Base-by-base conservation (phyloP, 2,113 vertebrate genomes). In the Manacus vitellinus region DNA sequence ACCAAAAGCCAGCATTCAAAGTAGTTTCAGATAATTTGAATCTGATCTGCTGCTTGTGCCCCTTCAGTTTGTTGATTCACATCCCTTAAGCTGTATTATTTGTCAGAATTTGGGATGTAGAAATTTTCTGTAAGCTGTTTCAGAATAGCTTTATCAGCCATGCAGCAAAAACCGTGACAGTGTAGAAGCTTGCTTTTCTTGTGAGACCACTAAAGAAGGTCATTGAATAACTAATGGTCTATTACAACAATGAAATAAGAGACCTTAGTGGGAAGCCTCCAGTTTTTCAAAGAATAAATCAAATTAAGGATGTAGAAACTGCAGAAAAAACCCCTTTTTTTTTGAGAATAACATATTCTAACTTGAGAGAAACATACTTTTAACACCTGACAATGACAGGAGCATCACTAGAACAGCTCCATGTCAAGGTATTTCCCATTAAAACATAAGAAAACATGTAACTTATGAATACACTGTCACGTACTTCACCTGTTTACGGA, bases 221-320 rank as follows among this genome's bases (percentile, higher is more conserved):
- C 27, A 31, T 94, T 94, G 85, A 97, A 83, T 96, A 97, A 94
- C 91, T 96, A 96, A 96, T 94, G 94, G 94, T 79, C 94, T 94
- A 90, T 92, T 94, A 95, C 86, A 63, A 84, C 78, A 92, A 55
- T 49, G 62, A 82, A 94, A 82, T 58, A 82, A 81, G 92, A 92
- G 52, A 72, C 37, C 96, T 92, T 90, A 65, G 91, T 83, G 93
- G 95, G 89, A 77, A 83, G 88, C 43, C 82, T 89, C 85, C 84
- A 84, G 74, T 49, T 95, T 98, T 96, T 79, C 86, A 82, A 91
- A 94, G 91, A 97, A 95, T 93, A 92, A 88, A 94, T 73, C 85
- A 75, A 94, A 88, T 55, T 88, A 95, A 97, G 71, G 92, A 97
- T 76, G 67, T 55, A 44, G 65, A 89, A 96, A 93, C 13, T 0